Evolutionary conservation across 2,797 vertebrate genomes (phyloP).

Genomic region (Rhinatrema bivittatum): DNA sequence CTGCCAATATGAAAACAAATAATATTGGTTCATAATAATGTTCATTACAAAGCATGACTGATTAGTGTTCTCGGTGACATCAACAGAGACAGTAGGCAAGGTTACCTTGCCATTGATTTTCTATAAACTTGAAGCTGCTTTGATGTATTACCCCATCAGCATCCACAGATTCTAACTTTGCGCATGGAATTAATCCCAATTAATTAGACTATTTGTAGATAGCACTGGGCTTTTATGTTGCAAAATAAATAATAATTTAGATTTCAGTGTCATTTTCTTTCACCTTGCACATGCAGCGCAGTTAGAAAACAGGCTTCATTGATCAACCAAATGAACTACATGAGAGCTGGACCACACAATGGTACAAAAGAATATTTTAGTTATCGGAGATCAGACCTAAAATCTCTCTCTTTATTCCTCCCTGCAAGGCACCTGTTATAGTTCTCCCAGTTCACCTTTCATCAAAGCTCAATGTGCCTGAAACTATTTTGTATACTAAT

Average conservation of each 20-base stretch:
- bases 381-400: constrained; percentile 8
- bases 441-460: too few relatives aligned
- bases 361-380: constrained; percentile 1
- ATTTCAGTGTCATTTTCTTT: too few relatives aligned
- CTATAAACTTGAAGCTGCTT: constrained; percentile 47
- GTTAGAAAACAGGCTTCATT: constrained; percentile 20
- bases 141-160: constrained; percentile 61
- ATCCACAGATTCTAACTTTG: constrained; percentile 51
- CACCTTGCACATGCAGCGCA: constrained; percentile 30
- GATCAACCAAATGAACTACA: constrained; percentile 33
- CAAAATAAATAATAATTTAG: constrained; percentile 62
- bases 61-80: constrained; percentile 55
- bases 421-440: too few relatives aligned
- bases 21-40: constrained; percentile 53
- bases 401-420: too few relatives aligned
- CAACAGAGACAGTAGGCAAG: constrained; percentile 55
- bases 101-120: constrained; percentile 59
- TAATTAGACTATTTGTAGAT: constrained; percentile 53
- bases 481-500: too few relatives aligned
- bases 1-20: constrained; percentile 51
- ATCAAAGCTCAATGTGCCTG: too few relatives aligned
- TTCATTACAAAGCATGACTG: constrained; percentile 53
- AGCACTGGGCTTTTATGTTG: constrained; percentile 37
- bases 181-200: constrained; percentile 62
- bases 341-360: constrained; percentile 12